Conservation (phyloP, 2,888 invertebrate genomes). For the Zygaena filipendulae region DNA sequence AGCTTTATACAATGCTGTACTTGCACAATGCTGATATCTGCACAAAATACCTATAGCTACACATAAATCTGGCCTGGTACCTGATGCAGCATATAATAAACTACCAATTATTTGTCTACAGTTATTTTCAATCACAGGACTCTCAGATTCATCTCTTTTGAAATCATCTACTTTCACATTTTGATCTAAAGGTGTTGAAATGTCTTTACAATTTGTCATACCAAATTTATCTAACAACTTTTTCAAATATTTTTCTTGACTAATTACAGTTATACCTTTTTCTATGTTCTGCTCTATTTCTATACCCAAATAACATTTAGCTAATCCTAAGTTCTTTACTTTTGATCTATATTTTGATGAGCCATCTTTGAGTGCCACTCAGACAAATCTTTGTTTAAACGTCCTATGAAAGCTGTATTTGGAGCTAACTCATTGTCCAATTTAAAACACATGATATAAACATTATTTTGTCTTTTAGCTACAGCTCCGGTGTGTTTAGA, state of each 20-base stretch:
- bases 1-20: conserved; percentile 6
- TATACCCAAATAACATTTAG: conserved; percentile 14
- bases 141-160: not conserved
- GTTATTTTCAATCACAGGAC: conserved; percentile 8
- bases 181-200: conserved; percentile 12
- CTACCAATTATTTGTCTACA: conserved; percentile 14
- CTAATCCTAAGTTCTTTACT: conserved; percentile 15
- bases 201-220: conserved; percentile 13
- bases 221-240: conserved; percentile 13
- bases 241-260: conserved; percentile 12
- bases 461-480: conserved; percentile 2
- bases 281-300: conserved; percentile 14
- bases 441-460: conserved; percentile 4
- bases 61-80: conserved; percentile 15
- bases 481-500: conserved; percentile 3
- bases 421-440: not conserved
- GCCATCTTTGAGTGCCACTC: conserved; percentile 15
- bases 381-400: conserved; percentile 1
- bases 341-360: too few relatives aligned
- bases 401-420: not conserved
- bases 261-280: conserved; percentile 9
- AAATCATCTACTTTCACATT: conserved; percentile 8
- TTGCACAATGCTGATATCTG: conserved; percentile 14
- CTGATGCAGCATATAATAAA: conserved; percentile 15
- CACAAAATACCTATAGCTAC: conserved; percentile 10